Evolutionary conservation across 2,113 vertebrate genomes (phyloP).

Genomic region (Pelobates fuscus): DNA sequence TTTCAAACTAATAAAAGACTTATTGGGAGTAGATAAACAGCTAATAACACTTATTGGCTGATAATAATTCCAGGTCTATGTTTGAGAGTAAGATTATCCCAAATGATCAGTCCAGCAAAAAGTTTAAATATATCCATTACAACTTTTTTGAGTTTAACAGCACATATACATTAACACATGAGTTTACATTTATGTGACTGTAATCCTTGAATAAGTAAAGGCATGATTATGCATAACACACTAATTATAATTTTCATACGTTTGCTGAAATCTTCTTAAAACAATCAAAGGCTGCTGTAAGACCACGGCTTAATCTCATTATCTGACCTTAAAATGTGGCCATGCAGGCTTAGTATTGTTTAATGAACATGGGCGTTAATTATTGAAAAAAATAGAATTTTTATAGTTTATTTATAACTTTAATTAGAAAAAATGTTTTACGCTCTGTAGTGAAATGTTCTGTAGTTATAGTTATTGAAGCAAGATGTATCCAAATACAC

Average conservation of each 20-base stretch:
- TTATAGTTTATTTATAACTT: not conserved
- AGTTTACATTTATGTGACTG: constrained; percentile 17
- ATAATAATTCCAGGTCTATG: too few species aligned
- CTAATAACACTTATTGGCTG: too few species aligned
- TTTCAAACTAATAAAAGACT: too few species aligned
- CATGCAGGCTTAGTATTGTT: not conserved
- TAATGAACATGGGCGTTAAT: not conserved
- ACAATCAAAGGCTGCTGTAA: not conserved
- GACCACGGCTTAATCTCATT: not conserved
- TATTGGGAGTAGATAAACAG: too few species aligned
- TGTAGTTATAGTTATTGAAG: too few species aligned
- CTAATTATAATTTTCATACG: constrained; percentile 8
- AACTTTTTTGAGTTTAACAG: not conserved
- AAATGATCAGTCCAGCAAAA: too few species aligned
- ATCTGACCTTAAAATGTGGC: not conserved
- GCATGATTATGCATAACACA: constrained; percentile 28
- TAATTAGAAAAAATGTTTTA: not conserved
- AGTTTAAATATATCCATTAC: not conserved
- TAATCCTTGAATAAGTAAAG: constrained; percentile 4
- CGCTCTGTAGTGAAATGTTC: too few species aligned
- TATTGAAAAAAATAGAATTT: not conserved
- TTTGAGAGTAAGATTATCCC: too few species aligned
- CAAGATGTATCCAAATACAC: too few species aligned
- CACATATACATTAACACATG: constrained; percentile 1
- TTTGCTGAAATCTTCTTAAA: not conserved